Evolutionary conservation across 2,113 vertebrate genomes (phyloP).

Genomic region (Penelope pileata): DNA sequence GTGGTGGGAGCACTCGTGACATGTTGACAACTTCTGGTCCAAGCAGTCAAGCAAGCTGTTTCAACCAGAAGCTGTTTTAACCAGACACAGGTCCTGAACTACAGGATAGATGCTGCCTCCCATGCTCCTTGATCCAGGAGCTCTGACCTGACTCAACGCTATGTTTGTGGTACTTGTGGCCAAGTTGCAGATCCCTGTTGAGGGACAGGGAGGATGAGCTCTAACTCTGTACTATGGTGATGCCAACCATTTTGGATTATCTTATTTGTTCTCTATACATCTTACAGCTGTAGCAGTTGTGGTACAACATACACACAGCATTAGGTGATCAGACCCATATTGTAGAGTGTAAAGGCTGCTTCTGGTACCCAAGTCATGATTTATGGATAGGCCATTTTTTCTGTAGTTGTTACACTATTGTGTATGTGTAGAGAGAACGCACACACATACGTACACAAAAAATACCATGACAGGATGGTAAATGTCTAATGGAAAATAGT

Average conservation of each 20-base stretch:
- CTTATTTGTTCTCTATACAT: background rate
- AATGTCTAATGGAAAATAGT: background rate
- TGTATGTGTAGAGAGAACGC: background rate
- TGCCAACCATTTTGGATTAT: background rate
- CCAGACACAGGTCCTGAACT: background rate
- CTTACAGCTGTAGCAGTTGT: rapidly evolving
- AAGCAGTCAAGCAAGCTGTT: background rate
- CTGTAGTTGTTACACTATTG: too few species aligned
- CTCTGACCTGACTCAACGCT: background rate
- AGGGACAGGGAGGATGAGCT: background rate
- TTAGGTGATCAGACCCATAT: background rate
- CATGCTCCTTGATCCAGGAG: background rate
- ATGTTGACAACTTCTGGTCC: background rate
- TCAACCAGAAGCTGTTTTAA: background rate
- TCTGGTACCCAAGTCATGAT: background rate
- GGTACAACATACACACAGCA: background rate
- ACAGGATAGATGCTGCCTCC: background rate
- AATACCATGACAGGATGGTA: background rate
- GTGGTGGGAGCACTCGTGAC: background rate
- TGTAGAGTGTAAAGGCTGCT: background rate
- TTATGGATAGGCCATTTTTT: too few species aligned
- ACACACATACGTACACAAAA: background rate
- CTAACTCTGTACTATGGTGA: background rate
- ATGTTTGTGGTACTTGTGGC: background rate
- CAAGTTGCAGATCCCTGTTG: background rate